Conservation (phyloP, 2,113 vertebrate species). For the Phrynosoma blainvillii region DNA sequence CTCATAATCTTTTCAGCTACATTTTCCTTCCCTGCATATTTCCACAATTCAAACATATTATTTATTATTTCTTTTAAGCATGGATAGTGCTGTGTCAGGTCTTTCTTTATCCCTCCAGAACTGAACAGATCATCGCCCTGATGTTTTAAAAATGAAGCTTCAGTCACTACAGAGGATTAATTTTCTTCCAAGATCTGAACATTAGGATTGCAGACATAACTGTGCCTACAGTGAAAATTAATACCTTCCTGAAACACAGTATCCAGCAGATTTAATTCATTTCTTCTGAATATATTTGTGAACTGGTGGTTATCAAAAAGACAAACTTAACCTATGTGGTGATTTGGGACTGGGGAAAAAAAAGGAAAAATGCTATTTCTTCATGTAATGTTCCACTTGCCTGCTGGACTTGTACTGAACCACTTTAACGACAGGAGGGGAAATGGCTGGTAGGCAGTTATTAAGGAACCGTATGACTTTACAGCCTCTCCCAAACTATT, state of each 20-base stretch:
- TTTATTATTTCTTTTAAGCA: not conserved
- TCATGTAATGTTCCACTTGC: not conserved
- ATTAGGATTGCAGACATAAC: not conserved
- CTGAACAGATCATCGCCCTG: not conserved
- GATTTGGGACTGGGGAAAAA: not conserved
- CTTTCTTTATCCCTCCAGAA: not conserved
- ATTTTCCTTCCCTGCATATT: not conserved
- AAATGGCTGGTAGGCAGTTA: not conserved
- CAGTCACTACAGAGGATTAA: not conserved
- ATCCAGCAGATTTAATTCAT: not conserved
- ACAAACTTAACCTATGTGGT: not conserved
- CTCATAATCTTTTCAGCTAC: not conserved
- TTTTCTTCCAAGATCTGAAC: not conserved
- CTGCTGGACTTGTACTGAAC: not conserved
- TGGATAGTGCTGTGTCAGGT: not conserved
- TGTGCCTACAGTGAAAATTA: not conserved
- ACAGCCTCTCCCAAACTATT: too few relatives aligned
- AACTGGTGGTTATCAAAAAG: conserved; percentile 2
- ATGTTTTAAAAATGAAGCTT: not conserved
- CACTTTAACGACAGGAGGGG: not conserved
- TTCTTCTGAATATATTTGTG: not conserved
- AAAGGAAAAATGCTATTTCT: not conserved
- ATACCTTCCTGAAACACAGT: not conserved
- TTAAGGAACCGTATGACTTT: not conserved
- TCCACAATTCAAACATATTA: not conserved